Percentiles rank a stretch among this genome's conserved stretches.
Conservation (phyloP, 2,797 vertebrate species). For the Coendou prehensilis region DNA sequence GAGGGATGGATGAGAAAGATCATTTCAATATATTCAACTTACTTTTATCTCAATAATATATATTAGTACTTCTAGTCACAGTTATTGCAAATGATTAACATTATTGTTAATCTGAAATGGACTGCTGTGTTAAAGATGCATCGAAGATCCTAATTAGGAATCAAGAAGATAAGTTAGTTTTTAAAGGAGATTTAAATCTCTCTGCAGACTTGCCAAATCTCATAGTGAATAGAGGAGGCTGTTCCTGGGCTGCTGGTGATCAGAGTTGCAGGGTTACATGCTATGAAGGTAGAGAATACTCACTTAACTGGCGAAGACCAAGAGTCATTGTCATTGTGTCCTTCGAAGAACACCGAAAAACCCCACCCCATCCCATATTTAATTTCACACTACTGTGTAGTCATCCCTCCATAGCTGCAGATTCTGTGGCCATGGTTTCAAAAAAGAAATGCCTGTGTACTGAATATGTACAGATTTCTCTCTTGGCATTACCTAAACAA, state of each 20-base stretch:
- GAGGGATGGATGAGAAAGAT: neutral
- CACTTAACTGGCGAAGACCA: neutral
- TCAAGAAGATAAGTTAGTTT: conserved; percentile 37
- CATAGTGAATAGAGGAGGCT: neutral
- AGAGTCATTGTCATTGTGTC: neutral
- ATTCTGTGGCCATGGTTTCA: neutral
- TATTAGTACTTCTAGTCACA: conserved; percentile 33
- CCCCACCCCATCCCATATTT: neutral
- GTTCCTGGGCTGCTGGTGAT: neutral
- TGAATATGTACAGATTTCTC: neutral
- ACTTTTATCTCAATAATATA: conserved; percentile 58
- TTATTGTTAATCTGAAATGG: conserved; percentile 69
- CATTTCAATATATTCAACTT: conserved; percentile 61
- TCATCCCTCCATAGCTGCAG: too few species aligned
- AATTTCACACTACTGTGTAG: neutral
- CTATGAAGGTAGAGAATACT: neutral
- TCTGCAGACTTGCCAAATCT: neutral
- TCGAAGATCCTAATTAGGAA: conserved; percentile 62
- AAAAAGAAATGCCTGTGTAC: too few species aligned
- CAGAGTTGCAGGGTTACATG: neutral
- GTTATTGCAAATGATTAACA: conserved; percentile 67
- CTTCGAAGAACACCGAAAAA: neutral
- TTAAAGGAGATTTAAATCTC: conserved; percentile 45
- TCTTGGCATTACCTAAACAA: neutral
- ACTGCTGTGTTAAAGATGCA: conserved; percentile 58